Evolutionary conservation across 2,888 invertebrate genomes (phyloP).

Genomic region (Cryptocheilus praepositus): DNA sequence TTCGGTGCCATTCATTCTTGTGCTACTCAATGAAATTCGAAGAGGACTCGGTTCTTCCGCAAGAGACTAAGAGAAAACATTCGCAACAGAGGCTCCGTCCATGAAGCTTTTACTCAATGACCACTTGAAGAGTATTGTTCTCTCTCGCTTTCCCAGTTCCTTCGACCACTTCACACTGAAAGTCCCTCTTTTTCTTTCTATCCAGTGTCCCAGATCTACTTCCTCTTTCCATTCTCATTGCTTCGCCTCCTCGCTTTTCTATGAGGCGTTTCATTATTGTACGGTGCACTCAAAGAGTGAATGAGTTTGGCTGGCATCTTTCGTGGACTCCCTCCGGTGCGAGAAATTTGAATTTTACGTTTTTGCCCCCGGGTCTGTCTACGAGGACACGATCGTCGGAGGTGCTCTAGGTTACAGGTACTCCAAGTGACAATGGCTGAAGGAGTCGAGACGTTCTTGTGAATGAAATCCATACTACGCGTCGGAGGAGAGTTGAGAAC

Average conservation of each 20-base stretch:
- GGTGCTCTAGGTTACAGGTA: slow-evolving; percentile 67
- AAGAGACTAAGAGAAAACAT: slow-evolving; percentile 33
- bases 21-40: slow-evolving; percentile 43
- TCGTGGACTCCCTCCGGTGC: slow-evolving; percentile 37
- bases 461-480: slow-evolving; percentile 62
- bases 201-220: too few species aligned
- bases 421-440: slow-evolving; percentile 66
- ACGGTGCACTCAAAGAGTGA: slow-evolving; percentile 20
- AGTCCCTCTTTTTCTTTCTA: slow-evolving; percentile 9
- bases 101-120: slow-evolving; percentile 24
- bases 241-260: background rate
- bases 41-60: slow-evolving; percentile 31
- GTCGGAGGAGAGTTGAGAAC: slow-evolving; percentile 34
- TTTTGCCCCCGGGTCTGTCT: slow-evolving; percentile 14
- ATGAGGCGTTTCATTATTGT: slow-evolving; percentile 41
- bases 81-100: slow-evolving; percentile 22
- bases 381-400: slow-evolving; percentile 15
- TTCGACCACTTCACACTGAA: background rate
- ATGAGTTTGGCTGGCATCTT: slow-evolving; percentile 28
- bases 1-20: slow-evolving; percentile 38
- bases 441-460: slow-evolving; percentile 39
- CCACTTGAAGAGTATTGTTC: slow-evolving; percentile 15
- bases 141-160: slow-evolving; percentile 6
- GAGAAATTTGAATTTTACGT: slow-evolving; percentile 70
- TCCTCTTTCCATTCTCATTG: slow-evolving; percentile 6